Percentiles rank a stretch among this genome's conserved stretches.
Conservation (phyloP, 2,888 invertebrate species). For the Leptopilina drosophilae region DNA sequence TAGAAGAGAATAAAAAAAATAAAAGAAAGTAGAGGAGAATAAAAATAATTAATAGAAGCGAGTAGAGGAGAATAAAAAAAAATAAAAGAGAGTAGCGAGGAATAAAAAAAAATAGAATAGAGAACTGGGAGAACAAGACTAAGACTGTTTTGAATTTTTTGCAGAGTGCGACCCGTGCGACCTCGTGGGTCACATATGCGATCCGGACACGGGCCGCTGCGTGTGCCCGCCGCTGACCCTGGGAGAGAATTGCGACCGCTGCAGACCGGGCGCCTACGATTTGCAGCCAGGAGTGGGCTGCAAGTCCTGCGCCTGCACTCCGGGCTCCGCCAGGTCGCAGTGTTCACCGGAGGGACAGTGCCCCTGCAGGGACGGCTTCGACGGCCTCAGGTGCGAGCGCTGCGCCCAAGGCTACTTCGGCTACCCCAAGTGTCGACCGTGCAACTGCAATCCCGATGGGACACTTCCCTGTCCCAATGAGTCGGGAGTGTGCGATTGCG, state of each 20-base stretch:
- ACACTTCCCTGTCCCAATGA: constrained; percentile 80
- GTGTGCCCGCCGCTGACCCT: constrained; percentile 92
- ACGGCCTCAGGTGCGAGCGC: constrained; percentile 86
- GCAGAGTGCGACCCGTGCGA: constrained; percentile 88
- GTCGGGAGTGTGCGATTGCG: constrained; percentile 84
- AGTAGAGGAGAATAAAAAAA: no score
- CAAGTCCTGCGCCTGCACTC: constrained; percentile 87
- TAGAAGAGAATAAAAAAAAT: no score
- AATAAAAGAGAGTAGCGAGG: no score
- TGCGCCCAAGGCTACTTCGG: constrained; percentile 94
- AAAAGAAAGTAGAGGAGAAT: no score
- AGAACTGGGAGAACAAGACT: not conserved
- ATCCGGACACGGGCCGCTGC: constrained; percentile 92
- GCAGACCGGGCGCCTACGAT: constrained; percentile 89
- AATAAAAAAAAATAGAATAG: no score
- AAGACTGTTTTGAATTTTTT: constrained; percentile 56
- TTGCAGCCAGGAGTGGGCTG: constrained; percentile 89
- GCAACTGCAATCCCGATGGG: constrained; percentile 89
- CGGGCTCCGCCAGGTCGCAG: constrained; percentile 83
- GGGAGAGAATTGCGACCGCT: constrained; percentile 89
- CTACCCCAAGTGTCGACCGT: constrained; percentile 91
- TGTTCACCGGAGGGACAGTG: constrained; percentile 88
- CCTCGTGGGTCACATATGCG: constrained; percentile 92
- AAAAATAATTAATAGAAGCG: no score
- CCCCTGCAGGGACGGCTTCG: constrained; percentile 85